Evolutionary conservation across 1,140 invertebrate genomes (phyloP).

Genomic region (Dinoponera quadriceps): DNA sequence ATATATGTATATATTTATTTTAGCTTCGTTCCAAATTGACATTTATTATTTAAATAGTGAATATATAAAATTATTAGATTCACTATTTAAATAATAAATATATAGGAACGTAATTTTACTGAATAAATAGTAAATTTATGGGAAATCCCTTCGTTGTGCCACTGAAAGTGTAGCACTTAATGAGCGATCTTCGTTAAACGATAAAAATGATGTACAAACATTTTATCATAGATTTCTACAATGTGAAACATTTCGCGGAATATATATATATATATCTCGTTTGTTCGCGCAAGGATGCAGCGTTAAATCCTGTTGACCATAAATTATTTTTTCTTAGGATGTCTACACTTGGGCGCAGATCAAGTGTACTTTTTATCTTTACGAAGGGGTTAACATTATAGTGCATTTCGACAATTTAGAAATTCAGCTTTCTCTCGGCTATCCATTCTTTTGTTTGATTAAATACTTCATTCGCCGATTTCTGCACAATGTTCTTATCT

Average conservation of each 20-base stretch:
- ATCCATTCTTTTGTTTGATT: slow-evolving; percentile 46
- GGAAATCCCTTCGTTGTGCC: no score
- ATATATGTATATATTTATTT: no score
- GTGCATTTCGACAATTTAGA: slow-evolving; percentile 31
- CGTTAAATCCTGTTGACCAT: slow-evolving; percentile 47
- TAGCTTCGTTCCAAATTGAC: no score
- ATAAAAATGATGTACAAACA: not conserved
- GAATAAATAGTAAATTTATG: no score
- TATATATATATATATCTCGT: no score
- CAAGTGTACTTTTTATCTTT: slow-evolving; percentile 45
- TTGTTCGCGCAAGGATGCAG: slow-evolving; percentile 2
- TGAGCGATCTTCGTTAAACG: no score
- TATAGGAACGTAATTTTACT: no score
- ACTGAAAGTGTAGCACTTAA: no score
- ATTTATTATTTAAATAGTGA: no score
- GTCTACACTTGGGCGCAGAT: slow-evolving; percentile 32
- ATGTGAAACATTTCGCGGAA: slow-evolving; percentile 6
- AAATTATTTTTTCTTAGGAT: slow-evolving; percentile 55
- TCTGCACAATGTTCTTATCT: slow-evolving; percentile 1
- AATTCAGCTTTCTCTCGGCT: slow-evolving; percentile 22
- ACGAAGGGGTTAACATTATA: slow-evolving; percentile 25
- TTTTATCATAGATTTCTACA: slow-evolving; percentile 11
- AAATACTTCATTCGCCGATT: slow-evolving; percentile 4
- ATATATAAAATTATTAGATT: no score
- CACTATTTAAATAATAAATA: no score